Evolutionary conservation across 2,888 invertebrate species (phyloP).

Genomic region (Synanthedon myopaeformis): DNA sequence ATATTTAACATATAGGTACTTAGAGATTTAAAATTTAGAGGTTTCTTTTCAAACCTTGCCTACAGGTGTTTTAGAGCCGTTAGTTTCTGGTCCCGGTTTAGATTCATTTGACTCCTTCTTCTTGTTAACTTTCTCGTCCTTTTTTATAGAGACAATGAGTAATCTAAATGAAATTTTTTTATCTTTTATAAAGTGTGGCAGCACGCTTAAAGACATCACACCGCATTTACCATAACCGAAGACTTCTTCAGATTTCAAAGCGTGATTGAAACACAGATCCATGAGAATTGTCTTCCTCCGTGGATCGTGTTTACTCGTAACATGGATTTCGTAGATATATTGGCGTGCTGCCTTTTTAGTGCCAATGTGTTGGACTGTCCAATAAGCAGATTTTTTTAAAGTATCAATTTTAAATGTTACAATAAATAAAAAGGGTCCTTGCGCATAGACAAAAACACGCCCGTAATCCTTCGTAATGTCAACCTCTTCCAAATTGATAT

Average conservation of each 20-base stretch:
- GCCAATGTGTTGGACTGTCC: slow-evolving; percentile 51
- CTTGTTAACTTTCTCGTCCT: slow-evolving; percentile 16
- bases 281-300: slow-evolving; percentile 39
- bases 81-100: slow-evolving; percentile 12
- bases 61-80: not conserved
- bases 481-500: slow-evolving; percentile 30
- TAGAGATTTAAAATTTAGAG: too few species aligned
- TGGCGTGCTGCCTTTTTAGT: slow-evolving; percentile 39
- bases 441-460: slow-evolving; percentile 32
- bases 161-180: slow-evolving; percentile 40
- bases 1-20: too few species aligned
- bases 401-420: slow-evolving; percentile 51
- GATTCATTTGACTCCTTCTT: slow-evolving; percentile 14
- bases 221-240: slow-evolving; percentile 45
- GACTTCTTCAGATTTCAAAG: slow-evolving; percentile 44
- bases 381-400: slow-evolving; percentile 45
- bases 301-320: slow-evolving; percentile 37
- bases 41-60: too few species aligned
- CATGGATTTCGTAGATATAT: slow-evolving; percentile 47
- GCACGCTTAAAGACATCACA: slow-evolving; percentile 34
- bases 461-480: slow-evolving; percentile 34
- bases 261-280: slow-evolving; percentile 51
- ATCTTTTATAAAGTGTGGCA: slow-evolving; percentile 37
- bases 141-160: slow-evolving; percentile 29
- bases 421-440: slow-evolving; percentile 41